Percentiles rank a stretch among this genome's conserved stretches.
Evolutionary conservation across 2,113 vertebrate genomes (phyloP).

Genomic region (Penelope pileata): DNA sequence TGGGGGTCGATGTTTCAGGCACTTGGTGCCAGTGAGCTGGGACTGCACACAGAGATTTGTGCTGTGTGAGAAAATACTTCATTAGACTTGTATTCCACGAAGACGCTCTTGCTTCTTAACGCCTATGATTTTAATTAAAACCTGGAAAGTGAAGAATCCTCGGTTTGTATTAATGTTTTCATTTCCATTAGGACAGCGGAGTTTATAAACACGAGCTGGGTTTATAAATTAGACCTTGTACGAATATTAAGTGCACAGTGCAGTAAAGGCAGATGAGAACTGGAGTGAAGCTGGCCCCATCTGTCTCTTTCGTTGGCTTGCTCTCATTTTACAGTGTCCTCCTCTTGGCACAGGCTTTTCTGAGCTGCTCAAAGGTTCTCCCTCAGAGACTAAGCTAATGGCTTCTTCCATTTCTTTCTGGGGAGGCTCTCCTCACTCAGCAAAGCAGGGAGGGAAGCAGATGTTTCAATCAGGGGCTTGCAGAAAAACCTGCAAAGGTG

Average conservation of each 20-base stretch:
- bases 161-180: constrained; percentile 82
- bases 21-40: constrained; percentile 50
- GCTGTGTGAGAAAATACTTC: constrained; percentile 77
- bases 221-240: constrained; percentile 82
- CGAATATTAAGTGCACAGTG: constrained; percentile 73
- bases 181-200: constrained; percentile 80
- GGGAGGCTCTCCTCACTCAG: constrained; percentile 34
- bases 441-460: constrained; percentile 42
- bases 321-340: constrained; percentile 20
- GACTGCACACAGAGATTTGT: constrained; percentile 72
- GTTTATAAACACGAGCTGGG: constrained; percentile 81
- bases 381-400: constrained; percentile 43
- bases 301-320: constrained; percentile 68
- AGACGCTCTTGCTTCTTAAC: constrained; percentile 78
- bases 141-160: constrained; percentile 83
- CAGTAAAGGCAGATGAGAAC: constrained; percentile 67
- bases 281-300: constrained; percentile 65
- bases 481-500: constrained; percentile 39
- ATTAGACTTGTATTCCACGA: constrained; percentile 82
- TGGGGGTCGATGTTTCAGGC: constrained; percentile 27
- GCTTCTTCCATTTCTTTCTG: constrained; percentile 44
- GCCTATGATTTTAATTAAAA: constrained; percentile 87
- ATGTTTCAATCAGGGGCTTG: constrained; percentile 24
- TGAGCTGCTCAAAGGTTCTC: constrained; percentile 22
- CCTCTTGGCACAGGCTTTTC: constrained; percentile 46